Conservation (phyloP, 1,140 invertebrate genomes). For the Drosophila sturtevanti region DNA sequence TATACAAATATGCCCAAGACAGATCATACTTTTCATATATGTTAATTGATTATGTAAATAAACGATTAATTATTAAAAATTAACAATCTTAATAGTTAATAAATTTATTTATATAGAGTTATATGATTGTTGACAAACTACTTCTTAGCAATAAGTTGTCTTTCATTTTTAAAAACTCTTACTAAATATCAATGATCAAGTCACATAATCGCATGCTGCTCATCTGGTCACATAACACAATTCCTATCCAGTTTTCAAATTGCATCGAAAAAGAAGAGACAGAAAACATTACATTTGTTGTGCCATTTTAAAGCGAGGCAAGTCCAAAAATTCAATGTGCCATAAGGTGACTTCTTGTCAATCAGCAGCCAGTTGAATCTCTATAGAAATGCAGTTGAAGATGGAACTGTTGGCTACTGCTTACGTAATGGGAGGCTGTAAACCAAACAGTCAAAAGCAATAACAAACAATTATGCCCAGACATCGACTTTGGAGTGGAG, state of each 20-base stretch:
- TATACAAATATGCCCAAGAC: too few relatives aligned
- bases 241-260: background rate
- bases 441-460: constrained; percentile 54
- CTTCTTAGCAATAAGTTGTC: background rate
- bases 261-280: too few relatives aligned
- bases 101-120: background rate
- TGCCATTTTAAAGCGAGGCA: constrained; percentile 13
- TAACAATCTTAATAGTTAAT: too few relatives aligned
- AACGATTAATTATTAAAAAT: too few relatives aligned
- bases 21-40: too few relatives aligned
- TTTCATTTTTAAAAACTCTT: too few relatives aligned
- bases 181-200: too few relatives aligned
- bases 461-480: constrained; percentile 62
- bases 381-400: background rate
- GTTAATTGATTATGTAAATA: too few relatives aligned
- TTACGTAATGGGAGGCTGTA: constrained; percentile 69
- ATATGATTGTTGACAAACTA: background rate
- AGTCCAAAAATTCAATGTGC: constrained; percentile 17
- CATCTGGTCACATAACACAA: constrained; percentile 1
- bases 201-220: background rate
- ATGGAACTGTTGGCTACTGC: constrained; percentile 21
- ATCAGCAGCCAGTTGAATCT: background rate
- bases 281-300: background rate
- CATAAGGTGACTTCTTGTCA: constrained; percentile 4
- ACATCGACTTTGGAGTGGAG: constrained; percentile 29